Evolutionary conservation across 2,797 vertebrate species (phyloP).

Genomic region (Nothura maculosa): DNA sequence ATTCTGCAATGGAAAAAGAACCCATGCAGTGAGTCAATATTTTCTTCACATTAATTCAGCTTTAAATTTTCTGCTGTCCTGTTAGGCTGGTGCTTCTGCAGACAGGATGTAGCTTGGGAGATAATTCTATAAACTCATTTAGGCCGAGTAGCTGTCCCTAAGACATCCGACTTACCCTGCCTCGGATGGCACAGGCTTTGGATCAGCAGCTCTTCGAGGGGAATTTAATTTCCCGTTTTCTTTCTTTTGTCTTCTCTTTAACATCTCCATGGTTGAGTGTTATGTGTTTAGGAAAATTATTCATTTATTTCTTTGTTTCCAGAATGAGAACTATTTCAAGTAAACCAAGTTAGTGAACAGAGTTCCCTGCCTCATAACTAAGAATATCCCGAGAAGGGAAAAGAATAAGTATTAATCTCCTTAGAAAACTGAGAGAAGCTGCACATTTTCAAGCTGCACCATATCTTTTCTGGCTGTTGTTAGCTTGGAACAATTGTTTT

Average conservation of each 20-base stretch:
- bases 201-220: not conserved
- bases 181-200: not conserved
- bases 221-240: not conserved
- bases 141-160: not conserved
- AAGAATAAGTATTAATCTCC: not conserved
- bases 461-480: slow-evolving; percentile 31
- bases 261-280: not conserved
- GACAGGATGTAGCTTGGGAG: not conserved
- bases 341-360: not conserved
- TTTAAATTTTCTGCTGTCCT: not conserved
- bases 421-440: slow-evolving; percentile 9
- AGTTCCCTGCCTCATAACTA: not conserved
- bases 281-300: not conserved
- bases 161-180: not conserved
- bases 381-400: slow-evolving; percentile 16
- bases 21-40: not conserved
- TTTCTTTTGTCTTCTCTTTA: not conserved
- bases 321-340: not conserved
- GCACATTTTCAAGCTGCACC: not conserved
- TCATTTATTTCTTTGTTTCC: not conserved
- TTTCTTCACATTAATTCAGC: not conserved
- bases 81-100: not conserved
- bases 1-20: not conserved
- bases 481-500: slow-evolving; percentile 24
- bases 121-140: not conserved